Conservation (phyloP, 30 jellyfish, hydroid and myxozoan genomes). For the Turritopsis rubra region DNA sequence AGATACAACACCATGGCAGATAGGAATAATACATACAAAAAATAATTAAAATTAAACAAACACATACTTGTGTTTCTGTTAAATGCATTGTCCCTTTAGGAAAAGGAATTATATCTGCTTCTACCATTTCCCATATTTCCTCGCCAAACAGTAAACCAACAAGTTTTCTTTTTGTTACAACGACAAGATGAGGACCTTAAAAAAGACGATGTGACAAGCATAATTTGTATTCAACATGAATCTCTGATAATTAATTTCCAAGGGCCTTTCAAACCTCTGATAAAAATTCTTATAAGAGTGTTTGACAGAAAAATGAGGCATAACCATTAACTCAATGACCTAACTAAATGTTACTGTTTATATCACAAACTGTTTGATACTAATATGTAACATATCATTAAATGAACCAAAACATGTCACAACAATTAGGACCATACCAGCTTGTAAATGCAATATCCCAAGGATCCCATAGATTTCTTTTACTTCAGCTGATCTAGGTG, state of each 20-base stretch:
- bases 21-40: not conserved
- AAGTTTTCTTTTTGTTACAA: slow-evolving; percentile 64
- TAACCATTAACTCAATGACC: too few species aligned
- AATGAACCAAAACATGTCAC: too few species aligned
- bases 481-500: slow-evolving; percentile 58
- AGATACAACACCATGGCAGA: not conserved
- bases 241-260: too few species aligned
- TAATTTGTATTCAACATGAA: not conserved
- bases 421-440: slow-evolving; percentile 41
- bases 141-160: slow-evolving; percentile 86
- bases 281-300: too few species aligned
- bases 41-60: not conserved
- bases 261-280: too few species aligned
- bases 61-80: slow-evolving; percentile 86
- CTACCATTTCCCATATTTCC: slow-evolving; percentile 90
- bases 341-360: too few species aligned
- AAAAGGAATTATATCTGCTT: slow-evolving; percentile 78
- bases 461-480: slow-evolving; percentile 92
- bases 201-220: not conserved
- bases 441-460: slow-evolving; percentile 68
- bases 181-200: slow-evolving; percentile 86
- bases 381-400: too few species aligned
- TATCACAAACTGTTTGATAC: too few species aligned
- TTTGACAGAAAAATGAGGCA: too few species aligned
- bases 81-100: slow-evolving; percentile 85